Base-by-base conservation (phyloP, 2,113 vertebrate genomes). In the Riparia riparia region DNA sequence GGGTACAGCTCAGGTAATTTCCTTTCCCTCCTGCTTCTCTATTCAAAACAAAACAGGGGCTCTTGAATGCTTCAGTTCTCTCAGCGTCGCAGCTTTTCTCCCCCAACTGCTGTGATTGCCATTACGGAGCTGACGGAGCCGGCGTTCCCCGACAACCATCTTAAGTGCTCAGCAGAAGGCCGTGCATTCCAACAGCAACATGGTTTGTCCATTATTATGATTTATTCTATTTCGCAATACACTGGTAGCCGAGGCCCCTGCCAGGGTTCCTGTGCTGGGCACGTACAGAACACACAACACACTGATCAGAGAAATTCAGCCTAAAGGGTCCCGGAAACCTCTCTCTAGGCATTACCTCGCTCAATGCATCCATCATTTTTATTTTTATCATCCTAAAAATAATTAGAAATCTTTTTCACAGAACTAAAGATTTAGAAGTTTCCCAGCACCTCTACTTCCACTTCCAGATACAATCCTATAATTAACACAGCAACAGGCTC, bases 181-280 rank as follows among this genome's bases (percentile, higher is more conserved):
- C 1, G 0, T 45, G 79, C 72, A 29, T 82, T 93, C 80, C 58
- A 83, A 56, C 83, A 56, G 60, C 92, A 53, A 29, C 79, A 2
- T 5, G 68, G 25, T 60, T 82, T 80, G 82, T 24, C 79, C 85
- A 71, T 92, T 87, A 70, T 68, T 26, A 63, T 66, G 76, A 93
- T 93, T 94, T 91, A 89, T 91, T 58, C 19, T 44, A 20, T 73
- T 94, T 56, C 83, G 85, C 89, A 60, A 56, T 83, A 26, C 51
- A 31, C 63, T 28, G 21, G 70, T 65, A 86, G 90, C 68, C 34
- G 51, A 94, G 92, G 88, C 68, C 86, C 88, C 82, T 54, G 76
- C 82, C 93, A 77, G 72, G 66, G 56, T 13, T 94, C 61, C 79
- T 81, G 85, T 58, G 64, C 58, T 3, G 82, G 85, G 82, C 74